Base-by-base conservation (phyloP, 2,888 invertebrate species). In the Eilema sororculum region DNA sequence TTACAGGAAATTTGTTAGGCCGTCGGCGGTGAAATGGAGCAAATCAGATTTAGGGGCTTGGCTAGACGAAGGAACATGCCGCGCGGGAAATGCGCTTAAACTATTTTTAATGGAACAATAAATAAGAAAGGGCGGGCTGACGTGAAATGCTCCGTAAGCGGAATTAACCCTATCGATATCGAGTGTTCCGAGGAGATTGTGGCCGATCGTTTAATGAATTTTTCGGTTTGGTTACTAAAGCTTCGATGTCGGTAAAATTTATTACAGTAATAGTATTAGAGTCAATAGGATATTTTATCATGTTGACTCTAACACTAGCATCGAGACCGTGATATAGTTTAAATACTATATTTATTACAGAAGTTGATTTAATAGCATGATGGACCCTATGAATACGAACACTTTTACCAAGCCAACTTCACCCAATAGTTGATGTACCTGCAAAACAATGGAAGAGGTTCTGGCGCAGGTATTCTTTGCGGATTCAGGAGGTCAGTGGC, bases 71-170 rank as follows among this genome's bases (percentile, higher is more conserved):
- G 73, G 74, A 71, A 73, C 65, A 59, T 68, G 63, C 64, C 62
- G 69, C 69, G 58, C 33, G 37, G 67, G 71, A 68, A 80, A 77
- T 71, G 67, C 60, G 70, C 75, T 75, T 77, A 73, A 82, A 83
- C 76, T 75, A 79, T 80, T 78, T 80, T 82, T 82, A 76, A 82
- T 82, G 69, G 78, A 70, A 76, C 74, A 67, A 78, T 78, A 80
- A 81, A 82, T 80, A 80, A 80, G 70, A 73, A 76, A 72, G 75
- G 76, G 70, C 70, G 71, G 71, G 30, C 64, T 76, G 74, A 68
- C 74, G 66, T 67, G 67, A 67, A 74, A 73, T 71, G 72, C 69
- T 60, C 52, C 46, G 68, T 73, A 74, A 82, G 75, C 73, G 69
- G 73, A 78, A 72, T 78, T 75, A 82, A 71, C 74, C 71, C 72